A percentile compares a stretch with the other conserved stretches of the same genome.
phyloP scores from a whole-genome alignment of 2,888 invertebrate species.

The Ochropleura plecta region DNA sequence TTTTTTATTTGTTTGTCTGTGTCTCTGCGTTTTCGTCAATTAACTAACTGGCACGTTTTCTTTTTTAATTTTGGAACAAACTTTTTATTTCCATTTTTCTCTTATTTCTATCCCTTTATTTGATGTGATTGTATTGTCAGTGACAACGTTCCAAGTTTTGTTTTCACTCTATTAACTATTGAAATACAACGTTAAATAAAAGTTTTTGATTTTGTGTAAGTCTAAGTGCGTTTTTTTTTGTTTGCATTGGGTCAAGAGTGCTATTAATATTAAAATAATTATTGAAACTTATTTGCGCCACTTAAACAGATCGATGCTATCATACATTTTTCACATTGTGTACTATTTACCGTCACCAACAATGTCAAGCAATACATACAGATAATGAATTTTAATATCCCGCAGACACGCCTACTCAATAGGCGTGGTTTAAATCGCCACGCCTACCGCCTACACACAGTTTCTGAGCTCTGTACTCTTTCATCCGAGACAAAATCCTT shows the following conservation, averaged over 20 bases:
- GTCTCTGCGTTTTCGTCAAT: no score
- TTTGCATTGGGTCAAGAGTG: not conserved
- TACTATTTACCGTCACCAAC: slow-evolving; percentile 6
- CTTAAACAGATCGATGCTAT: not conserved
- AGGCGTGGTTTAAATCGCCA: slow-evolving; percentile 82
- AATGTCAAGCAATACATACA: slow-evolving; percentile 54
- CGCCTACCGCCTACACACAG: slow-evolving; percentile 84
- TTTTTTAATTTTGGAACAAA: no score
- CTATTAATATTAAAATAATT: not conserved
- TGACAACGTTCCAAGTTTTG: no score
- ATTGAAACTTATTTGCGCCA: not conserved
- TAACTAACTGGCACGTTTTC: not conserved
- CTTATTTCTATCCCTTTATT: no score
- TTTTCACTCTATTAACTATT: no score
- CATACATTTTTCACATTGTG: slow-evolving; percentile 8
- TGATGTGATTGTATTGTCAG: no score
- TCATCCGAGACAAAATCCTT: slow-evolving; percentile 79
- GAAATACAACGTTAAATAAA: no score
- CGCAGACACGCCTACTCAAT: slow-evolving; percentile 78
- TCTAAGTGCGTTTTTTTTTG: not conserved
- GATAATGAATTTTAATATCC: slow-evolving; percentile 69
- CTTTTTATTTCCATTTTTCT: not conserved
- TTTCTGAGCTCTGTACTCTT: slow-evolving; percentile 76
- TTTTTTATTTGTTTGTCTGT: no score
- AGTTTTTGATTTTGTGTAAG: not conserved